A percentile compares a stretch with the other conserved stretches of the same genome.
These are phyloP conservation scores for Hemicentrotus pulcherrimus DNA, from an alignment of 35 echinoderm and acorn worm genomes.

Conservation along the genomic window DNA sequence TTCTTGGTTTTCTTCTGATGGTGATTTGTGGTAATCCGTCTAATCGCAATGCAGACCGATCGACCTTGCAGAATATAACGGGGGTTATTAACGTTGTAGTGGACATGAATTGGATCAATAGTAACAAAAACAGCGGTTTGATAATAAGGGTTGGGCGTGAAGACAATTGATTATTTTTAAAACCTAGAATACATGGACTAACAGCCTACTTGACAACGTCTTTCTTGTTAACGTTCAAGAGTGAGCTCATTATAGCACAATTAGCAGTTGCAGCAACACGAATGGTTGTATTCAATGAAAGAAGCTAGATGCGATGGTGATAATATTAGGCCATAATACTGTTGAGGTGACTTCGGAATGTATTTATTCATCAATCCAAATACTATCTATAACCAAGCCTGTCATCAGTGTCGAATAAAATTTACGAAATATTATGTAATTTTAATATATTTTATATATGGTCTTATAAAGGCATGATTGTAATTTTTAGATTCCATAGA, in stretches of 20 bases:
- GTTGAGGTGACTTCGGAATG: background rate
- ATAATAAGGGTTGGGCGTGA: background rate
- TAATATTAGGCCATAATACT: too few relatives aligned
- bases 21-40: background rate
- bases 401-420: too few relatives aligned
- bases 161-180: slow-evolving; percentile 19
- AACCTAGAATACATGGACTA: background rate
- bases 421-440: too few relatives aligned
- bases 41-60: background rate
- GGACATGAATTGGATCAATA: background rate
- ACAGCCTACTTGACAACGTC: background rate
- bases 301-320: background rate
- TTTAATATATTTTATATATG: too few relatives aligned
- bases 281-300: background rate
- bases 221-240: background rate
- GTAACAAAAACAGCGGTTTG: background rate
- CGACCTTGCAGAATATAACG: slow-evolving; percentile 8
- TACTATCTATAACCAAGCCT: too few relatives aligned
- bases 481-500: background rate
- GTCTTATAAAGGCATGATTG: background rate
- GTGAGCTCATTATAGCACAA: background rate
- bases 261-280: background rate
- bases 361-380: too few relatives aligned
- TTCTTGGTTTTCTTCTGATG: background rate
- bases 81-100: background rate